Evolutionary conservation across 2,888 invertebrate genomes (phyloP).

Genomic region (Malacosoma neustria): DNA sequence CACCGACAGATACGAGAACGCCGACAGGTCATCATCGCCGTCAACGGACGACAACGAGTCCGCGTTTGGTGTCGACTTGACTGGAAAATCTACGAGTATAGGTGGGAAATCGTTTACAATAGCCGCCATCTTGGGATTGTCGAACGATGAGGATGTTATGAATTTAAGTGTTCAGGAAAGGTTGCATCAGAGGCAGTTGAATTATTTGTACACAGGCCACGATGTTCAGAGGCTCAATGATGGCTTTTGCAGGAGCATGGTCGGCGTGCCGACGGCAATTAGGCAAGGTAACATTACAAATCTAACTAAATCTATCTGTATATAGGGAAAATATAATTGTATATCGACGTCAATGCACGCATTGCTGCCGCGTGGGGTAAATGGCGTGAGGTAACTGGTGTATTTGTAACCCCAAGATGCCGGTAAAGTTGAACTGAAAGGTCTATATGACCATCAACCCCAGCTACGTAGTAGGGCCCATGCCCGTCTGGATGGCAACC

Average conservation of each 20-base stretch:
- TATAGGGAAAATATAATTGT: too few species aligned
- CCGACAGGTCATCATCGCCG: constrained; percentile 44
- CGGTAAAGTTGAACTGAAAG: too few species aligned
- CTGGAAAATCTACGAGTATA: constrained; percentile 55
- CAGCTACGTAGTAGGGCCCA: too few species aligned
- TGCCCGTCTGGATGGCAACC: too few species aligned
- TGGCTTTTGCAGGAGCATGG: constrained; percentile 45
- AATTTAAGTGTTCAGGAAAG: constrained; percentile 72
- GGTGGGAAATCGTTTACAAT: constrained; percentile 88
- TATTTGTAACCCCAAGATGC: too few species aligned
- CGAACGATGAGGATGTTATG: constrained; percentile 71
- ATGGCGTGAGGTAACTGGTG: too few species aligned
- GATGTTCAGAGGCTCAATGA: constrained; percentile 56
- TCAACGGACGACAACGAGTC: constrained; percentile 59
- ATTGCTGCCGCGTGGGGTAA: too few species aligned
- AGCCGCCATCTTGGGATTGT: constrained; percentile 88
- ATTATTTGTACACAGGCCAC: constrained; percentile 53
- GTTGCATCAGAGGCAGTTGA: constrained; percentile 54
- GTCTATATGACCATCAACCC: too few species aligned
- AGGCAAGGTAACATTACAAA: constrained; percentile 44
- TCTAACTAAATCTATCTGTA: too few species aligned
- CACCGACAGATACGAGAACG: constrained; percentile 31
- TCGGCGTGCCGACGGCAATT: constrained; percentile 35
- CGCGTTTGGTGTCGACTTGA: constrained; percentile 57
- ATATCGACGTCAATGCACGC: too few species aligned